Conservation (phyloP, 2,113 vertebrate species). For the Eurystomus gularis region DNA sequence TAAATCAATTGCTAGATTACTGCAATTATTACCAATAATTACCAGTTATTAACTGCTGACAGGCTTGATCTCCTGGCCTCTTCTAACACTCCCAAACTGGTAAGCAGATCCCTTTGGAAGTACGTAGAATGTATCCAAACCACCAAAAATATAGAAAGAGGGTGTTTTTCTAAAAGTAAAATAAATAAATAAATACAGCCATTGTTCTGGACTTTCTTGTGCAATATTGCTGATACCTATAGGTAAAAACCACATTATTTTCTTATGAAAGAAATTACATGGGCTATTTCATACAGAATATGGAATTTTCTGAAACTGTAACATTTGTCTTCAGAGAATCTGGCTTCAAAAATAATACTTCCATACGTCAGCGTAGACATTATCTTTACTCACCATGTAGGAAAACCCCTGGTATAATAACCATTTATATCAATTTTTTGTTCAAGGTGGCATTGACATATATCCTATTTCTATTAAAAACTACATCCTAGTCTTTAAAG, state of each 20-base stretch:
- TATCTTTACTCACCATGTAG: background rate
- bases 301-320: background rate
- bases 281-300: too few species aligned
- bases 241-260: background rate
- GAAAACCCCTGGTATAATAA: background rate
- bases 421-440: background rate
- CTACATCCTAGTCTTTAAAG: background rate
- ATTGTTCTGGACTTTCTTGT: background rate
- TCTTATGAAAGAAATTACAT: background rate
- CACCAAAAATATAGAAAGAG: background rate
- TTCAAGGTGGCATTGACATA: background rate
- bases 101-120: background rate
- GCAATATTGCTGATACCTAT: background rate
- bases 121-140: background rate
- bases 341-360: background rate
- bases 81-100: background rate
- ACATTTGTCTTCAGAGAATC: background rate
- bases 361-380: background rate
- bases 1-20: background rate
- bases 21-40: slow-evolving; percentile 10
- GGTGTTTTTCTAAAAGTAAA: background rate
- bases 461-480: background rate
- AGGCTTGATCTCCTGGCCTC: background rate
- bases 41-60: slow-evolving; percentile 28
- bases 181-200: background rate